Evolutionary conservation across 2,888 invertebrate species (phyloP).

Genomic region (Pandemis heparana): DNA sequence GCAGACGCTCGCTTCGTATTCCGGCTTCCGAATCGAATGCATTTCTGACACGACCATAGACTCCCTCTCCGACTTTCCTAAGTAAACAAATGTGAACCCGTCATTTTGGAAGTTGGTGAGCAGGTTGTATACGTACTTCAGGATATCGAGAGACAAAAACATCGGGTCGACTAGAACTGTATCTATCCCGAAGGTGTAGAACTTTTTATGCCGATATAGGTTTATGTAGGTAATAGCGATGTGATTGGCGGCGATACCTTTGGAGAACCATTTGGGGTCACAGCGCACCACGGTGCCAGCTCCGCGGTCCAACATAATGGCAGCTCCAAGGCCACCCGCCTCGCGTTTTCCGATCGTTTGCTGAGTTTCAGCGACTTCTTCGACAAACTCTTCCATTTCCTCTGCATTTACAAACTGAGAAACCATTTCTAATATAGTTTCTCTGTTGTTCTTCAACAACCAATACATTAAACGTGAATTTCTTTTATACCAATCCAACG

Average conservation of each 20-base stretch:
- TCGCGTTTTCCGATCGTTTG: conserved; percentile 39
- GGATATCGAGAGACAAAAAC: conserved; percentile 54
- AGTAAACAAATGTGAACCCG: conserved; percentile 23
- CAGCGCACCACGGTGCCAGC: conserved; percentile 39
- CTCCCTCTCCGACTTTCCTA: neutral
- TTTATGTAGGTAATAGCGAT: conserved; percentile 49
- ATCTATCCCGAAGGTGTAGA: conserved; percentile 41
- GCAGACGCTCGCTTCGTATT: conserved; percentile 46
- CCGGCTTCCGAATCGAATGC: conserved; percentile 49
- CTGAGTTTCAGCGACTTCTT: conserved; percentile 22
- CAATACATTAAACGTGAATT: conserved; percentile 20
- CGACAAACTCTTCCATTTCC: conserved; percentile 33
- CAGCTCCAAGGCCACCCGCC: conserved; percentile 39
- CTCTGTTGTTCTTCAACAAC: conserved; percentile 22
- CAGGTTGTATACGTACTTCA: conserved; percentile 60
- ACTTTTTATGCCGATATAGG: conserved; percentile 42
- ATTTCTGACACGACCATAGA: conserved; percentile 11
- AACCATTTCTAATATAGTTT: neutral
- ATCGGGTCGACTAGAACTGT: conserved; percentile 43
- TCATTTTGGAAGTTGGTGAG: conserved; percentile 54
- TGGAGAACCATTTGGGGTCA: conserved; percentile 54
- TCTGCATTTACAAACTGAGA: conserved; percentile 13
- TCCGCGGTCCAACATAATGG: conserved; percentile 43
- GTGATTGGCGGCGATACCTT: conserved; percentile 49
- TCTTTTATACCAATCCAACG: neutral